A percentile compares a stretch with the other conserved stretches of the same genome.
phyloP scores from a whole-genome alignment of 1,140 invertebrate species.

The Oryctes rhinoceros region DNA sequence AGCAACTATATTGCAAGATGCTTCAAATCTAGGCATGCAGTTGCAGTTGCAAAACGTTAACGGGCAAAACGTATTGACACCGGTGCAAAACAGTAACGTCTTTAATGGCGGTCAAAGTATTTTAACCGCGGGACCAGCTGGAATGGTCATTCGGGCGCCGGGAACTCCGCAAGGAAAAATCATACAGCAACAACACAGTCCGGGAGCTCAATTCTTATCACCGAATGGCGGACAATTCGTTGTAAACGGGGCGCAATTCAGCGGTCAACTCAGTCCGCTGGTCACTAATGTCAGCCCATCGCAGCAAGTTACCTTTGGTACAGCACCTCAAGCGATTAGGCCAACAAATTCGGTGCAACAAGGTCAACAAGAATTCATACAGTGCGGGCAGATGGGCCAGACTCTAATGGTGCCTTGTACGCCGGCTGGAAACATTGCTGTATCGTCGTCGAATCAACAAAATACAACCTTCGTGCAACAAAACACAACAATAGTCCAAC shows the following conservation, averaged over 20 bases:
- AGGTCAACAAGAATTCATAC: slow-evolving; percentile 75
- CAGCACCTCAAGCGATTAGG: slow-evolving; percentile 64
- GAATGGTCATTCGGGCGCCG: slow-evolving; percentile 81
- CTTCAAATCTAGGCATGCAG: slow-evolving; percentile 74
- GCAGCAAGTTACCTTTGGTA: slow-evolving; percentile 72
- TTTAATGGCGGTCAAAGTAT: slow-evolving; percentile 70
- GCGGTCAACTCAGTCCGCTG: slow-evolving; percentile 80
- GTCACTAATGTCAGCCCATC: slow-evolving; percentile 77
- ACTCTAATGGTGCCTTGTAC: slow-evolving; percentile 80
- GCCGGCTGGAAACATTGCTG: slow-evolving; percentile 69
- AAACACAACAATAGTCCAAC: slow-evolving; percentile 74
- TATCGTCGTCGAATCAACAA: slow-evolving; percentile 69
- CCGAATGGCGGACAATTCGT: slow-evolving; percentile 77
- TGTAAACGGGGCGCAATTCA: slow-evolving; percentile 77
- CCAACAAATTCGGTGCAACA: slow-evolving; percentile 59
- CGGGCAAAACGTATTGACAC: slow-evolving; percentile 78
- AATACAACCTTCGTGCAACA: slow-evolving; percentile 78
- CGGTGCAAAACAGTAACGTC: slow-evolving; percentile 71
- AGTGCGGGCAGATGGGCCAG: slow-evolving; percentile 75
- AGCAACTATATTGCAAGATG: slow-evolving; percentile 79
- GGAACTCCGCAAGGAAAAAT: slow-evolving; percentile 75
- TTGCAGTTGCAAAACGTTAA: slow-evolving; percentile 82
- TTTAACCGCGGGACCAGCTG: slow-evolving; percentile 73
- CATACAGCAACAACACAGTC: slow-evolving; percentile 74
- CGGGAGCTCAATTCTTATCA: slow-evolving; percentile 75